Percentiles rank a stretch among this genome's conserved stretches.
Conservation (phyloP, 2,797 vertebrate species). For the Phataginus tricuspis region DNA sequence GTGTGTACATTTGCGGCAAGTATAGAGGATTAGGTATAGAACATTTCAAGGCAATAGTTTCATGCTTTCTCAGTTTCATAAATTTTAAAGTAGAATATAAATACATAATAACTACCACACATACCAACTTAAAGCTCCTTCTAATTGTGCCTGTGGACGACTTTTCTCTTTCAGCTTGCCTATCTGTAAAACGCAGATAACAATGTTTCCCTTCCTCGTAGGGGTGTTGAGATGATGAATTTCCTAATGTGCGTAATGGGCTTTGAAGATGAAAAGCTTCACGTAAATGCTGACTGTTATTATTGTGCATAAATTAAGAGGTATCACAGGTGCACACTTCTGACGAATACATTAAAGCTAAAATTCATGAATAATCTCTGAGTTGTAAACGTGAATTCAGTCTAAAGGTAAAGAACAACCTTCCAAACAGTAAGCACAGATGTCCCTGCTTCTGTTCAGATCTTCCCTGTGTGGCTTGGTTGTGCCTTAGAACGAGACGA, state of each 20-base stretch:
- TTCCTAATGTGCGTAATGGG: constrained; percentile 52
- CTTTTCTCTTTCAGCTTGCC: constrained; percentile 46
- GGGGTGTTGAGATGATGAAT: constrained; percentile 23
- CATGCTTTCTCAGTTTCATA: constrained; percentile 10
- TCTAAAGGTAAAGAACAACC: constrained; percentile 5
- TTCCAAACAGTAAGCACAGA: constrained; percentile 37
- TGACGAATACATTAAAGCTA: constrained; percentile 52
- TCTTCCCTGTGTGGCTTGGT: constrained; percentile 16
- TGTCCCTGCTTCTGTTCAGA: constrained; percentile 53
- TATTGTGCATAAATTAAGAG: constrained; percentile 64
- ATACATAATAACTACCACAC: constrained; percentile 11
- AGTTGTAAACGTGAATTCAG: constrained; percentile 57
- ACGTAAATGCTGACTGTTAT: constrained; percentile 65
- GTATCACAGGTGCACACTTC: constrained; percentile 32
- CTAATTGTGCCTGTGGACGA: constrained; percentile 44
- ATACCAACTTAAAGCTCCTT: background rate
- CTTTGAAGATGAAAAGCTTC: constrained; percentile 70
- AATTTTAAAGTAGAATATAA: constrained; percentile 47
- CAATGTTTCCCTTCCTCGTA: constrained; percentile 63
- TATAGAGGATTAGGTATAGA: background rate
- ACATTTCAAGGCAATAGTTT: background rate
- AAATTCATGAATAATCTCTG: constrained; percentile 57
- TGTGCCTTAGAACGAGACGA: constrained; percentile 15
- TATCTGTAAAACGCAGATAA: constrained; percentile 69
- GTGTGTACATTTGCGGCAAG: background rate